Evolutionary conservation across 2,113 vertebrate genomes (phyloP), one percentile per base, ranked within the genome.

Genomic region (Rhinopomastus cyanomelas): DNA sequence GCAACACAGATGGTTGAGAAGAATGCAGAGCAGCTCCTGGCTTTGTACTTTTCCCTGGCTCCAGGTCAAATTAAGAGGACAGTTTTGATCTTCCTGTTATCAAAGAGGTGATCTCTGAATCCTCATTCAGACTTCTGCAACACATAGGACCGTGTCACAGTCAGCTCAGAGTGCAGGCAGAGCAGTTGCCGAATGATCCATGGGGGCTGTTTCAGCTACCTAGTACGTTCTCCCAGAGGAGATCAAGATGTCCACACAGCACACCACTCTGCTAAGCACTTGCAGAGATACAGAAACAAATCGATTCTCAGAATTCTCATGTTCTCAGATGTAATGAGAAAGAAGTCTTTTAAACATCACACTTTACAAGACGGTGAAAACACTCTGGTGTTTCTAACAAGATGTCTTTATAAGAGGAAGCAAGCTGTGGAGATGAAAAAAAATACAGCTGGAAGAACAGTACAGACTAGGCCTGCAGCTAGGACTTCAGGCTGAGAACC

Each of bases 1-100:
- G 34, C 27, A 32, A 72, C 65, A 67, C 80, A 85, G 79, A 83
- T 64, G 80, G 53, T 48, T 74, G 69, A 74, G 34, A 93, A 67
- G 29, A 85, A 53, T 85, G 51, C 36, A 85, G 57, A 88, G 51
- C 36, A 80, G 8, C n/a, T 52, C 49, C 52, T 36, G 21, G 56
- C 15, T 53, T 56, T 81, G 32, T 68, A 87, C 56, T 88, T 82
- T 87, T 83, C 61, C 19, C 49, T 72, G 53, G 56, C 75, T 85
- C n/a, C 12, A 13, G 62, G 79, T 77, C 85, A 81, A 91, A 87
- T 69, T 52, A 71, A 89, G 71, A 87, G 46, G n/a, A 71, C 37
- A 17, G 36, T 9, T 89, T 85, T 74, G 21, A 81, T 89, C 37
- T 83, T 78, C 16, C 11, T 60, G 15, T 60, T 77, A 23, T 49